Evolutionary conservation across 2,113 vertebrate species (phyloP), one percentile per base, ranked within the genome.

Genomic region (Misgurnus mizolepis): DNA sequence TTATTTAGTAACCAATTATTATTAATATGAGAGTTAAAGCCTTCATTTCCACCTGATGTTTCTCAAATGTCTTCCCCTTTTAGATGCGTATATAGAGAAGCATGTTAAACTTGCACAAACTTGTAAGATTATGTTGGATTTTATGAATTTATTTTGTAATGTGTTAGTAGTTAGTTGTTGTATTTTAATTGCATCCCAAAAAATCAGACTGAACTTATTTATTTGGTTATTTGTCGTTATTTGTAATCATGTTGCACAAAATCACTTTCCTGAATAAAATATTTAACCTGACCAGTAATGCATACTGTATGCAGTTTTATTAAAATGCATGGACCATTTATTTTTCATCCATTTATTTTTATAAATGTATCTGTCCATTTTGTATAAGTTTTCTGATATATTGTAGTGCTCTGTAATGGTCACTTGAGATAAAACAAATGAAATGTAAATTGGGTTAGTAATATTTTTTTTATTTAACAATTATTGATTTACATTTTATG

Each of bases 71-170:
- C 18, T 80, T 76, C 60, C 41, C 12, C 27, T 62, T 47, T 47
- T 10, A 50, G 45, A 43, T 45, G 14, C 58, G 22, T 56, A 11
- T 27, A 45, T 45, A 81, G 74, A 55, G 43, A 69, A 72, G 83
- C 73, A 80, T 85, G 80, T 77, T 58, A 66, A 77, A 82, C 76
- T 82, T 82, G 72, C 47, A 71, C 84, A 84, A 70, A 70, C 74
- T 79, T 53, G 53, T 70, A 76, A 18, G 39, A 53, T 71, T 45
- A 60, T 8, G 12, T 75, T 49, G 47, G 5, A 43, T 83, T 76
- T 18, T n/a, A 12, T 27, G 81, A 12, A 78, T 78, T 61, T 79
- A 43, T 81, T 69, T 43, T 47, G 22, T 39, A 60, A 47, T 75
- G 5, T 56, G 22, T 47, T 71, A 78, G 69, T 67, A 77, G 11